phyloP scores from a whole-genome alignment of 2,113 vertebrate genomes.

The Perccottus glenii region DNA sequence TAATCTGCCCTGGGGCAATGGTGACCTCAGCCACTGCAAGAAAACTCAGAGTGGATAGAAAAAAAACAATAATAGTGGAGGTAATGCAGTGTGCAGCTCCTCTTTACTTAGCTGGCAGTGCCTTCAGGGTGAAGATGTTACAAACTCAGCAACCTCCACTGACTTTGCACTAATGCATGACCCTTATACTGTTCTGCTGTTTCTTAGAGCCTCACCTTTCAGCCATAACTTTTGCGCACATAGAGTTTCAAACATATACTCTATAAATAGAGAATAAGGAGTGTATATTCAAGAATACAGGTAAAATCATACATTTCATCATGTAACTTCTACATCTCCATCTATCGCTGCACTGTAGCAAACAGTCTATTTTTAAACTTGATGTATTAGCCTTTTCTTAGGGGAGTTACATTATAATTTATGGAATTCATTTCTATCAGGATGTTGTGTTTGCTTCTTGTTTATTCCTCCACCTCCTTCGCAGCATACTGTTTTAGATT shows the following conservation, averaged over 20 bases:
- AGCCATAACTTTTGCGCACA: slow-evolving; percentile 11
- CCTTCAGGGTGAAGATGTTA: slow-evolving; percentile 68
- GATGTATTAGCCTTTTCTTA: slow-evolving; percentile 76
- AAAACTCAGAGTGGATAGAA: slow-evolving; percentile 49
- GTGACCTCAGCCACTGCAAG: slow-evolving; percentile 68
- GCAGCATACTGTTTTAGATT: slow-evolving; percentile 37
- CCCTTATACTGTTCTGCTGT: slow-evolving; percentile 11
- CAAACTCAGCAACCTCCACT: slow-evolving; percentile 59
- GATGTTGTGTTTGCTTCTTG: slow-evolving; percentile 57
- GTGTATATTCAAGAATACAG: not conserved
- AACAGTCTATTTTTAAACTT: slow-evolving; percentile 75
- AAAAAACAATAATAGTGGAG: slow-evolving; percentile 53
- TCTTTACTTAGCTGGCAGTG: slow-evolving; percentile 63
- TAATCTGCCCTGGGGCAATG: slow-evolving; percentile 63
- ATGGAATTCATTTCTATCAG: slow-evolving; percentile 76
- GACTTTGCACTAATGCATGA: slow-evolving; percentile 54
- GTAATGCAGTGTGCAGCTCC: slow-evolving; percentile 68
- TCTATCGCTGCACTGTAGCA: slow-evolving; percentile 56
- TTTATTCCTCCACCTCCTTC: slow-evolving; percentile 44
- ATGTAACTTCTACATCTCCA: slow-evolving; percentile 47
- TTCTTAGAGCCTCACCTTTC: slow-evolving; percentile 21
- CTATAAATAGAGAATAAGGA: not conserved
- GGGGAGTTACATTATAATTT: slow-evolving; percentile 71
- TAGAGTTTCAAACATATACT: not conserved
- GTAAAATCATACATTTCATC: slow-evolving; percentile 17